These are phyloP conservation scores for Mesocentrotus franciscanus DNA, from an alignment of 53 echinoderm and acorn worm species.

Conservation along the genomic window DNA sequence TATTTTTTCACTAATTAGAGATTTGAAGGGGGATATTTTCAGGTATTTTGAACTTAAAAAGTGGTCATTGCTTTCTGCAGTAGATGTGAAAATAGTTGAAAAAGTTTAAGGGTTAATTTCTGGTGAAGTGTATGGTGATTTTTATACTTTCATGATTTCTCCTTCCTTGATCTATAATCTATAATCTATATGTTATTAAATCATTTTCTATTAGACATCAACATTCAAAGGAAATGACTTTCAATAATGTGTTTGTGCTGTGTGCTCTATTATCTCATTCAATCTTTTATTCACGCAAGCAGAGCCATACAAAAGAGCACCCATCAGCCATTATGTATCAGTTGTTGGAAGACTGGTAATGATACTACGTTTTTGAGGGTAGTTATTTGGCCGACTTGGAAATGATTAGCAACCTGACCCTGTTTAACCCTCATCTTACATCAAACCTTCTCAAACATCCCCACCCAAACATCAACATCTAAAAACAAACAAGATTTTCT, in stretches of 20 bases:
- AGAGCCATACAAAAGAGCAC: background rate
- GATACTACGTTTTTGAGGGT: background rate
- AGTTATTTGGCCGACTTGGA: constrained; percentile 7
- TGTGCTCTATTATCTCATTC: background rate
- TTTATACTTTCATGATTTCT: background rate
- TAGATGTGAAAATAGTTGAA: constrained; percentile 4
- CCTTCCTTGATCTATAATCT: background rate
- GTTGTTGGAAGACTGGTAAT: background rate
- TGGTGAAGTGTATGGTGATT: background rate
- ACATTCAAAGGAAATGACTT: too few species aligned
- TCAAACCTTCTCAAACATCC: background rate
- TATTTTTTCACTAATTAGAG: background rate
- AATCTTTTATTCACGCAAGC: background rate
- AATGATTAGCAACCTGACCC: background rate
- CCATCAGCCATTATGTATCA: background rate
- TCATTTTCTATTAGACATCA: too few species aligned
- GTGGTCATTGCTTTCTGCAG: constrained; percentile 6
- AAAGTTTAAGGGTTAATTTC: background rate
- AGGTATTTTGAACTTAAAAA: background rate
- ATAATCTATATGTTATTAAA: too few species aligned
- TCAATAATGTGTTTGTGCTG: background rate
- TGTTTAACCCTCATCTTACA: background rate
- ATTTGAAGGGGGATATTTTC: background rate
- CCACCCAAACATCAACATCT: background rate
- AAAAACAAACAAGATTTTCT: constrained; percentile 12